Conservation (phyloP, 2,113 vertebrate species). For the Takifugu flavidus region DNA sequence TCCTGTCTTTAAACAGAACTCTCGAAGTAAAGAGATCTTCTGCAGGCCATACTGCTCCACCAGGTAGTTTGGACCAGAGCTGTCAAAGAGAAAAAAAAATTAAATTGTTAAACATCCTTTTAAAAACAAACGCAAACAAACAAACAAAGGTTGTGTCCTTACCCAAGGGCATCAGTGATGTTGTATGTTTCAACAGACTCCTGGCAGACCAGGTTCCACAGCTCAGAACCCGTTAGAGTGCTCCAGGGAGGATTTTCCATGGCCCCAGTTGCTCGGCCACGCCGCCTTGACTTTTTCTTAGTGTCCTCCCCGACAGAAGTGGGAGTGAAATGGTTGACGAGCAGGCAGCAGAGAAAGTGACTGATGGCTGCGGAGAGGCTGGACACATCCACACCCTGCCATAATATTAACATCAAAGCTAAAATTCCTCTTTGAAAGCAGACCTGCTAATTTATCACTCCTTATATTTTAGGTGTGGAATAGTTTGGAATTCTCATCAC, state of each 20-base stretch:
- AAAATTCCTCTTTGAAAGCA: background rate
- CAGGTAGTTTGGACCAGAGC: conserved; percentile 71
- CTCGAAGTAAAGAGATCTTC: conserved; percentile 78
- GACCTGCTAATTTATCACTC: conserved; percentile 1
- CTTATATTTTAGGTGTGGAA: background rate
- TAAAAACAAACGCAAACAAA: conserved; percentile 1
- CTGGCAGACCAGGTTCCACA: conserved; percentile 77
- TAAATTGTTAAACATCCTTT: background rate
- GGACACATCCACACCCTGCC: conserved; percentile 74
- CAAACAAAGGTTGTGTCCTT: conserved; percentile 25
- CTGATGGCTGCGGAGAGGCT: conserved; percentile 76
- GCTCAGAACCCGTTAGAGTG: conserved; percentile 68
- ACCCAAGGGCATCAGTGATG: conserved; percentile 70
- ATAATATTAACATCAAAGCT: conserved; percentile 17
- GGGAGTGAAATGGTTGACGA: conserved; percentile 73
- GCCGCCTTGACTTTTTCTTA: conserved; percentile 75
- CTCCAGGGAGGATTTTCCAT: conserved; percentile 74
- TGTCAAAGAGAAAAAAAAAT: conserved; percentile 35
- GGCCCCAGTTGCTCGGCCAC: conserved; percentile 63
- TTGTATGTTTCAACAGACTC: conserved; percentile 75
- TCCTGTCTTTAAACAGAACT: conserved; percentile 80
- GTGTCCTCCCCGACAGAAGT: conserved; percentile 67
- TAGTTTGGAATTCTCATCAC: background rate
- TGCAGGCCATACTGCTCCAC: conserved; percentile 77
- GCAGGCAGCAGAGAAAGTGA: conserved; percentile 81